Percentiles rank a stretch among this genome's conserved stretches.
phyloP scores from a whole-genome alignment of 2,113 vertebrate species.

The Eurypyga helias region DNA sequence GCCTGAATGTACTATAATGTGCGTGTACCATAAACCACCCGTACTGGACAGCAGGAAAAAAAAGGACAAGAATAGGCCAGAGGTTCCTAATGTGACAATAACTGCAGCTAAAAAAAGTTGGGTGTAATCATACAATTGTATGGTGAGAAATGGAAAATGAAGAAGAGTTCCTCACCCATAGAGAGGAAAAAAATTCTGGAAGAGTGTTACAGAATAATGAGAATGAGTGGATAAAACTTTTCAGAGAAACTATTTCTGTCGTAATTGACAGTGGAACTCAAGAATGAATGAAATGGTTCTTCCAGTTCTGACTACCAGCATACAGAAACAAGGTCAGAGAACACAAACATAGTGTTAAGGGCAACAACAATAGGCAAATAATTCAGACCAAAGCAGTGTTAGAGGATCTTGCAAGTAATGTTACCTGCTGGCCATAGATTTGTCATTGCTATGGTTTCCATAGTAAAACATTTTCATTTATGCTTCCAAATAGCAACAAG shows the following conservation, averaged over 20 bases:
- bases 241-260: not conserved
- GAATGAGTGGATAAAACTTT: not conserved
- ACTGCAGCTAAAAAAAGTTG: not conserved
- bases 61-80: not conserved
- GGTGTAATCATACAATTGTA: not conserved
- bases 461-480: not conserved
- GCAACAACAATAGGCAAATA: not conserved
- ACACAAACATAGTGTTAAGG: fast-evolving
- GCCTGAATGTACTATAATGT: not conserved
- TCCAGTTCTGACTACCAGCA: not conserved
- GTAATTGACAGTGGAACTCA: not conserved
- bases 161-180: not conserved
- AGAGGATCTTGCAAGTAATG: not conserved
- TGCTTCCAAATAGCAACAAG: not conserved
- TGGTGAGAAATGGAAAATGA: not conserved
- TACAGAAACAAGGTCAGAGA: not conserved
- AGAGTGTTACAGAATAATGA: not conserved
- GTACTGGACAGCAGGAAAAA: not conserved
- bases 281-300: not conserved
- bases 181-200: not conserved
- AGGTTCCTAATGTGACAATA: not conserved
- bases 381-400: not conserved
- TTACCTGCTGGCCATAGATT: not conserved
- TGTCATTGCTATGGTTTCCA: not conserved
- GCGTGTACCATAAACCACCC: not conserved